These are phyloP conservation scores for Diuraphis noxia DNA, from an alignment of 1,140 invertebrate genomes.

Conservation along the genomic window DNA sequence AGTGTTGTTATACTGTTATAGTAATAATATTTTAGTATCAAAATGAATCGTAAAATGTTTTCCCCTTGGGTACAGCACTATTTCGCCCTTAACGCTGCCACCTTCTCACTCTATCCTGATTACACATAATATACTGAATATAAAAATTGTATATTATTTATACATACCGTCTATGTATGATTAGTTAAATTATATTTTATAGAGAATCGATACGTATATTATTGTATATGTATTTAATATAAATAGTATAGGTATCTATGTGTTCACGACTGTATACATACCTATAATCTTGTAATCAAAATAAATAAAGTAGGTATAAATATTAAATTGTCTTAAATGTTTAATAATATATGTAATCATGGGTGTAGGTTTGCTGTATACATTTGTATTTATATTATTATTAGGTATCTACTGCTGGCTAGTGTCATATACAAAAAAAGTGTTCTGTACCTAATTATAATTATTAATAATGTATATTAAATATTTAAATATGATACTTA, in stretches of 20 bases:
- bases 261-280: not conserved
- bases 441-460: not conserved
- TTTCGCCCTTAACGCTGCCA: not conserved
- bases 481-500: not conserved
- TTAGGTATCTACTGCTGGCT: not conserved
- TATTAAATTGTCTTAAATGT: not conserved
- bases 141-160: not conserved
- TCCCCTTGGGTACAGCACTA: not conserved
- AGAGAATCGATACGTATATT: not conserved
- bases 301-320: not conserved
- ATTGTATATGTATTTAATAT: not conserved
- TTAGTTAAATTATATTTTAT: not conserved
- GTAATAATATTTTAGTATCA: constrained; percentile 5
- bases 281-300: not conserved
- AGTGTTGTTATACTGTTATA: no score
- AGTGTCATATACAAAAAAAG: not conserved
- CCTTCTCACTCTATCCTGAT: not conserved
- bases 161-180: not conserved
- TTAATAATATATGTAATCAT: not conserved
- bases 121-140: constrained; percentile 6
- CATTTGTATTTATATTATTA: not conserved
- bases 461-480: not conserved
- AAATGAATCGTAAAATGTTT: constrained; percentile 3
- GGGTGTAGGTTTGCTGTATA: not conserved
- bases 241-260: not conserved